phyloP scores from a whole-genome alignment of 2,888 invertebrate genomes.

The Melangyna quadrimaculata region DNA sequence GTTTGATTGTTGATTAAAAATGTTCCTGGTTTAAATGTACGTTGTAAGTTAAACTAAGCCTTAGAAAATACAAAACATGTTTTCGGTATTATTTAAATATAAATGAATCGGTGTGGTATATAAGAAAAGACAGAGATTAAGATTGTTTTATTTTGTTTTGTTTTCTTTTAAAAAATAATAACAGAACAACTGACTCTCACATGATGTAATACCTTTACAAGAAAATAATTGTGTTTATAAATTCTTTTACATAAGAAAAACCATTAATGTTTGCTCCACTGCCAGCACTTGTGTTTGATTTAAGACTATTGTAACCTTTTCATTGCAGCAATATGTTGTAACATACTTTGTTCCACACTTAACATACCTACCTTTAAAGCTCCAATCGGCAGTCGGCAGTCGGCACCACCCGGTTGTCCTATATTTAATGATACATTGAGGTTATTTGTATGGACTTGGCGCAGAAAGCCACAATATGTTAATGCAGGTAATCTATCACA shows the following conservation, averaged over 20 bases:
- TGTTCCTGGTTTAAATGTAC: no score
- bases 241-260: background rate
- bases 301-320: constrained; percentile 28
- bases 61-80: background rate
- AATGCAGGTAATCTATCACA: constrained; percentile 37
- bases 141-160: no score
- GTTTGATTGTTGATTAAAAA: no score
- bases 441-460: background rate
- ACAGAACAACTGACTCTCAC: constrained; percentile 1
- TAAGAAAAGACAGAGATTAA: background rate
- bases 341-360: constrained; percentile 29
- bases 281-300: constrained; percentile 27
- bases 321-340: constrained; percentile 21
- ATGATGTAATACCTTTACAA: background rate
- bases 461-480: background rate
- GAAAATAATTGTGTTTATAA: background rate
- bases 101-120: no score
- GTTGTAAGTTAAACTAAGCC: no score
- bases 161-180: background rate
- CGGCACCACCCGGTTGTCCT: constrained; percentile 14
- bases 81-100: background rate
- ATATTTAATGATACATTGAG: constrained; percentile 14
- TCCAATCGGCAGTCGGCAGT: constrained; percentile 34
- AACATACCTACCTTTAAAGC: constrained; percentile 3
- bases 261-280: constrained; percentile 8